Evolutionary conservation across 2,888 invertebrate genomes (phyloP).

Genomic region (Chalcosyrphus nemorum): DNA sequence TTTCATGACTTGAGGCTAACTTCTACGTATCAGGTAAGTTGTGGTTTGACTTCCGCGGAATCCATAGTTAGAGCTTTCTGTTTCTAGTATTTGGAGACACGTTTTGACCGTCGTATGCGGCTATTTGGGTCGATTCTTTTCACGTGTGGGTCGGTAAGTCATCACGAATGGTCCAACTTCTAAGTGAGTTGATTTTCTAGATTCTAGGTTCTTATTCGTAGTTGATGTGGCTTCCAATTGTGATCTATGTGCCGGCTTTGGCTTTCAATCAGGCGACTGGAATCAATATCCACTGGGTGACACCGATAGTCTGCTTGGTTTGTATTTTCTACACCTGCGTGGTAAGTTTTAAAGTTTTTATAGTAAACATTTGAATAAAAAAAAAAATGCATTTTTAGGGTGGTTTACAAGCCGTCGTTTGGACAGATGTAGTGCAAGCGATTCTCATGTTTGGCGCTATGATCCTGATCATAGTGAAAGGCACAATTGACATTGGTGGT

Average conservation of each 20-base stretch:
- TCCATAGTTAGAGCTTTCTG: neutral
- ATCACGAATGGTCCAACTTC: slow-evolving; percentile 2
- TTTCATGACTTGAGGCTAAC: slow-evolving; percentile 88
- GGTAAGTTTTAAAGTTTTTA: slow-evolving; percentile 82
- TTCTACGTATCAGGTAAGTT: slow-evolving; percentile 88
- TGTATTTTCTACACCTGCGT: slow-evolving; percentile 91
- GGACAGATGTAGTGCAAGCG: slow-evolving; percentile 89
- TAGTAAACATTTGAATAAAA: neutral
- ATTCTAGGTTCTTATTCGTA: slow-evolving; percentile 77
- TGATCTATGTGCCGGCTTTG: slow-evolving; percentile 88
- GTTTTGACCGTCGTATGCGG: slow-evolving; percentile 86
- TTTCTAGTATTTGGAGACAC: slow-evolving; percentile 85
- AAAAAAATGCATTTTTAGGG: slow-evolving; percentile 81
- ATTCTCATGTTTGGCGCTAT: slow-evolving; percentile 87
- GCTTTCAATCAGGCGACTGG: slow-evolving; percentile 92
- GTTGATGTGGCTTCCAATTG: slow-evolving; percentile 88
- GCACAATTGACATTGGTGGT: slow-evolving; percentile 86
- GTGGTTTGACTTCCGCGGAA: neutral
- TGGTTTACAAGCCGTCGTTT: slow-evolving; percentile 87
- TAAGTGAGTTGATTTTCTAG: slow-evolving; percentile 52
- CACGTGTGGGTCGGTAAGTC: slow-evolving; percentile 85
- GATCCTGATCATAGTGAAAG: slow-evolving; percentile 86
- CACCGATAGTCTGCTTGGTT: slow-evolving; percentile 88
- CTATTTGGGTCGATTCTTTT: slow-evolving; percentile 87
- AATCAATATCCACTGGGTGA: slow-evolving; percentile 88